These are phyloP conservation scores for Andrena camellia DNA, from an alignment of 2,888 invertebrate species.

Conservation along the genomic window DNA sequence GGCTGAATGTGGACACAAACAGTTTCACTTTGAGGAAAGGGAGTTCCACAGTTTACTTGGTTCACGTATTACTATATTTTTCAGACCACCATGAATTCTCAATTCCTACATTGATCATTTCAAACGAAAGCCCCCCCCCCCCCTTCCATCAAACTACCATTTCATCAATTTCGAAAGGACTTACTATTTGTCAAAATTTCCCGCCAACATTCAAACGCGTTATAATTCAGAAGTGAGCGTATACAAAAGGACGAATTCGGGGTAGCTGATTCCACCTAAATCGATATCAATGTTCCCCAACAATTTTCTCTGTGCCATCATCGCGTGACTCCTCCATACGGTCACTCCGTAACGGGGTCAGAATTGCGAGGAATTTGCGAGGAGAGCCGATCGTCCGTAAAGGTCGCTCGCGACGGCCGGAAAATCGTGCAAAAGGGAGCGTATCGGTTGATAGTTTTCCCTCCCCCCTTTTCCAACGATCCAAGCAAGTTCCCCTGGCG, in stretches of 20 bases:
- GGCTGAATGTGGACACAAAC: background rate
- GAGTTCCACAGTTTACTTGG: background rate
- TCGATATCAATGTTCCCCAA: background rate
- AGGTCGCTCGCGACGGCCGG: slow-evolving; percentile 54
- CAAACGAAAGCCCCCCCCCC: too few species aligned
- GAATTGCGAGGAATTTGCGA: slow-evolving; percentile 9
- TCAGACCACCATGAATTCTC: too few species aligned
- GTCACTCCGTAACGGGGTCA: slow-evolving; percentile 31
- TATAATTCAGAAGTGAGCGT: background rate
- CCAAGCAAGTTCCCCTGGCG: slow-evolving; percentile 52
- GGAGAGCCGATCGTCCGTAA: slow-evolving; percentile 33
- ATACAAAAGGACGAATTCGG: too few species aligned
- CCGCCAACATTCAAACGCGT: background rate
- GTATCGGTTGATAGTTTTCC: slow-evolving; percentile 48
- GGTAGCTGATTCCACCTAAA: background rate
- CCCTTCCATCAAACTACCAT: too few species aligned
- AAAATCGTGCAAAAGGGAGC: slow-evolving; percentile 41
- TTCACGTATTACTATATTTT: too few species aligned
- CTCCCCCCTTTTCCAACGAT: slow-evolving; percentile 32
- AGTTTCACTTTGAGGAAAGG: background rate
- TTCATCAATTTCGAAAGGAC: background rate
- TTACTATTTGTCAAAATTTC: background rate
- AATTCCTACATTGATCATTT: too few species aligned
- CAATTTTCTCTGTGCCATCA: background rate
- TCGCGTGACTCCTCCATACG: slow-evolving; percentile 4